A percentile compares a stretch with the other conserved stretches of the same genome.
phyloP scores from a whole-genome alignment of 1,140 invertebrate genomes.

The Diachasmimorpha longicaudata region DNA sequence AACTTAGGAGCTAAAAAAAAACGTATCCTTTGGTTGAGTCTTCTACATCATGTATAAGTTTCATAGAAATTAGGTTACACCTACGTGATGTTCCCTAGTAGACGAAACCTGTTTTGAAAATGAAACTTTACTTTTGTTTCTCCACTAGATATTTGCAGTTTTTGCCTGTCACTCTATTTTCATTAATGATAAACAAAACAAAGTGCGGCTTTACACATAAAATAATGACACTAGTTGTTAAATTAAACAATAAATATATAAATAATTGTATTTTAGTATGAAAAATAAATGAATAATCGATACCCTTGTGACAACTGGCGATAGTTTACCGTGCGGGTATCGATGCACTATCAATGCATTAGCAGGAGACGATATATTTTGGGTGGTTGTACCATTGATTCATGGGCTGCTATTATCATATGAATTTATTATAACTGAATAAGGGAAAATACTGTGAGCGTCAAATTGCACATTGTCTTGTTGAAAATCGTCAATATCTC shows the following conservation, averaged over 20 bases:
- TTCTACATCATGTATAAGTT: too few relatives aligned
- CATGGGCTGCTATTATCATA: slow-evolving; percentile 28
- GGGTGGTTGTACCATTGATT: slow-evolving; percentile 1
- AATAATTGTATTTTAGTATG: slow-evolving; percentile 3
- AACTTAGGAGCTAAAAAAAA: too few relatives aligned
- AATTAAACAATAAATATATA: background rate
- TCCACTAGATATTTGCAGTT: background rate
- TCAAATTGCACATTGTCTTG: slow-evolving; percentile 24
- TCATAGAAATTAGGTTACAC: too few relatives aligned
- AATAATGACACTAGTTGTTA: slow-evolving; percentile 7
- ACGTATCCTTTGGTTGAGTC: too few relatives aligned
- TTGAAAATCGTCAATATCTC: too few relatives aligned
- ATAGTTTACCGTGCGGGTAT: background rate
- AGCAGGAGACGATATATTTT: background rate
- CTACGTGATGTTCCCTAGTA: too few relatives aligned
- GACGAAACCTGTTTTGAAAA: too few relatives aligned
- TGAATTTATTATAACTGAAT: slow-evolving; percentile 7
- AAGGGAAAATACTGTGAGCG: slow-evolving; percentile 16
- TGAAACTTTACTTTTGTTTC: background rate
- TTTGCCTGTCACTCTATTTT: background rate
- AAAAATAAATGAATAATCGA: background rate
- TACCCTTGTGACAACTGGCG: background rate
- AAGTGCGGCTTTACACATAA: background rate
- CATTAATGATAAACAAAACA: background rate
- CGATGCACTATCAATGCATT: slow-evolving; percentile 9